Evolutionary conservation across 2,888 invertebrate species (phyloP).

Genomic region (Pyrrhosoma nymphula): DNA sequence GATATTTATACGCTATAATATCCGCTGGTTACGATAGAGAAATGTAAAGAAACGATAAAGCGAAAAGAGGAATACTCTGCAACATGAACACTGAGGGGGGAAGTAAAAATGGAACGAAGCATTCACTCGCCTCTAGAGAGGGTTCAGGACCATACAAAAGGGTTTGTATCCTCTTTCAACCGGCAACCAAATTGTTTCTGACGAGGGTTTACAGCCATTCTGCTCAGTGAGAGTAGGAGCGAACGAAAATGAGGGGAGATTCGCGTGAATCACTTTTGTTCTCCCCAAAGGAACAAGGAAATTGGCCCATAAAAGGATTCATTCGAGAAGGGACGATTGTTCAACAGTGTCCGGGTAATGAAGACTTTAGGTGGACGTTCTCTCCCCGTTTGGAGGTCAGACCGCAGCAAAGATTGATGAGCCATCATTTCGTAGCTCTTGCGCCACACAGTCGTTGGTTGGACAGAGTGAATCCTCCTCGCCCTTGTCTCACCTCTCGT

Average conservation of each 20-base stretch:
- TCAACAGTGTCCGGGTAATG: conserved; percentile 43
- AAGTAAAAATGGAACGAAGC: neutral
- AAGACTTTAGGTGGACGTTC: neutral
- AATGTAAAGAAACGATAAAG: no score
- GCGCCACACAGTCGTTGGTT: neutral
- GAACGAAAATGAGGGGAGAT: neutral
- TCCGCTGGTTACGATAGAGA: no score
- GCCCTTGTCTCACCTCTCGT: neutral
- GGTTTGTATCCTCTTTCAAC: neutral
- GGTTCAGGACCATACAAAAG: neutral
- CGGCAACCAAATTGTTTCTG: neutral
- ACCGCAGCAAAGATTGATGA: conserved; percentile 31
- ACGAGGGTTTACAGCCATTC: neutral
- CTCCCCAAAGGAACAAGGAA: neutral
- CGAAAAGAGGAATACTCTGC: neutral
- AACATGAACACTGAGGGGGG: neutral
- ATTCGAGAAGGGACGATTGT: conserved; percentile 11
- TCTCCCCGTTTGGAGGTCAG: neutral
- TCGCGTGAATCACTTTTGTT: neutral
- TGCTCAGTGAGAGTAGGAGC: neutral
- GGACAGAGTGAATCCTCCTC: neutral
- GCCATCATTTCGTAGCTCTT: neutral
- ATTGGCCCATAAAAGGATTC: conserved; percentile 21
- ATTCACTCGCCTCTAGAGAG: neutral
- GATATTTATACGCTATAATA: no score